Percentiles rank a stretch among this genome's conserved stretches.
Conservation (phyloP, 2,797 vertebrate genomes). For the Holocentrus rufus region DNA sequence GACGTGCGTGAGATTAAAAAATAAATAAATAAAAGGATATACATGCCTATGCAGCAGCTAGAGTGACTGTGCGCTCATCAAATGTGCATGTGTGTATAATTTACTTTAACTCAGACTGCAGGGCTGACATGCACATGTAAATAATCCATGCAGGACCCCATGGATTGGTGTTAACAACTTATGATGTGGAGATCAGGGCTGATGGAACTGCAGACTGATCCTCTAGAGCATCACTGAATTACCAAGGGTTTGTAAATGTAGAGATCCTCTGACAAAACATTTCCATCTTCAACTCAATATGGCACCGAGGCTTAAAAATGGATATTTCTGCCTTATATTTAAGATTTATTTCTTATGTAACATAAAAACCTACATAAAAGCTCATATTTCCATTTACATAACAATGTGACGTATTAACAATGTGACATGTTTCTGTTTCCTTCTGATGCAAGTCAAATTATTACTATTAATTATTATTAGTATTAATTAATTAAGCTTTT, state of each 20-base stretch:
- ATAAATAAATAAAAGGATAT: not conserved
- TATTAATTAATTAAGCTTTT: no score
- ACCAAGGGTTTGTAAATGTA: not conserved
- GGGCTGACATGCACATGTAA: conserved; percentile 9
- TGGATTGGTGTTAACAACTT: conserved; percentile 24
- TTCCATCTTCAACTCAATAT: no score
- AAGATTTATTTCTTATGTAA: no score
- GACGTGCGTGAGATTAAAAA: conserved; percentile 6
- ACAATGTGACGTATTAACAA: no score
- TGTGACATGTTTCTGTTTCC: no score
- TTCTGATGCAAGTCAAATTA: no score
- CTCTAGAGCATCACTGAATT: conserved; percentile 7
- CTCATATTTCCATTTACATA: no score
- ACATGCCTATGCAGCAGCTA: not conserved
- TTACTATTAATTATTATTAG: no score
- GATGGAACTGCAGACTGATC: conserved; percentile 2
- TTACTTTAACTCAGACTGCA: conserved; percentile 15
- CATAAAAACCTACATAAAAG: no score
- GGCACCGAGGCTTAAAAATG: no score
- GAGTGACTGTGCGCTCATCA: not conserved
- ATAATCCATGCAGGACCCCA: conserved; percentile 34
- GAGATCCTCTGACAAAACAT: no score
- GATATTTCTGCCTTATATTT: no score
- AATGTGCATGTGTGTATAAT: conserved; percentile 29
- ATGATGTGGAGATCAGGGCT: conserved; percentile 5